Evolutionary conservation across 2,888 invertebrate genomes (phyloP).

Genomic region (Tridacna crocea): DNA sequence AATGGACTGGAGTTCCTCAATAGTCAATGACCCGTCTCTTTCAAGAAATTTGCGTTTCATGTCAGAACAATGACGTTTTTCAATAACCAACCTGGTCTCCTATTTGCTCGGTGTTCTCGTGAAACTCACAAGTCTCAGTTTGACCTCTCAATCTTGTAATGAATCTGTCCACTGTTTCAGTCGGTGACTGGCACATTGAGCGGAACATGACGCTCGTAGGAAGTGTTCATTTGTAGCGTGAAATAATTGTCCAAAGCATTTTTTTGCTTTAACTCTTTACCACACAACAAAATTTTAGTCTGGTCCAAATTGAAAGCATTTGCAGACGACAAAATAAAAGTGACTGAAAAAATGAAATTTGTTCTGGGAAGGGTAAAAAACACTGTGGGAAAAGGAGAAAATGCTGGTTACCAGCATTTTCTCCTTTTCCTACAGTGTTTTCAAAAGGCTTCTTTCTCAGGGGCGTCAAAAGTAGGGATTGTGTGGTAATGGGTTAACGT

Average conservation of each 20-base stretch:
- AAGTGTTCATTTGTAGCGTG: conserved; percentile 32
- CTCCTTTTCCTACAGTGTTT: background rate
- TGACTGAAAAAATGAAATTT: too few relatives aligned
- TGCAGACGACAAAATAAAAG: too few relatives aligned
- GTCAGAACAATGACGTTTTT: background rate
- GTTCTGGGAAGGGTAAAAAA: too few relatives aligned
- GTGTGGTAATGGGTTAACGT: too few relatives aligned
- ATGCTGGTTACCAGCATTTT: background rate
- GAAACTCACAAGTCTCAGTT: conserved; percentile 28
- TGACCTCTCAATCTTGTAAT: conserved; percentile 21
- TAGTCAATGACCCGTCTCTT: conserved; percentile 14
- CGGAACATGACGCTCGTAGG: too few relatives aligned
- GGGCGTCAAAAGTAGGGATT: too few relatives aligned
- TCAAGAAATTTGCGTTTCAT: conserved; percentile 18
- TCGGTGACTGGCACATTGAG: conserved; percentile 26
- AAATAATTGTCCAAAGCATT: conserved; percentile 31
- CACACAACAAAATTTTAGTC: too few relatives aligned
- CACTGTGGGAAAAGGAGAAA: background rate
- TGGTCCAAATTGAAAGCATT: too few relatives aligned
- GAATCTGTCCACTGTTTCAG: conserved; percentile 28
- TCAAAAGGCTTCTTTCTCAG: too few relatives aligned
- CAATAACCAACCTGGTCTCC: conserved; percentile 21
- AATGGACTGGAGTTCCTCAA: conserved; percentile 5
- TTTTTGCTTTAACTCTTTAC: too few relatives aligned
- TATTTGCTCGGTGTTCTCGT: background rate